Conservation (phyloP, 2,113 vertebrate species). For the Ailuropoda melanoleuca region DNA sequence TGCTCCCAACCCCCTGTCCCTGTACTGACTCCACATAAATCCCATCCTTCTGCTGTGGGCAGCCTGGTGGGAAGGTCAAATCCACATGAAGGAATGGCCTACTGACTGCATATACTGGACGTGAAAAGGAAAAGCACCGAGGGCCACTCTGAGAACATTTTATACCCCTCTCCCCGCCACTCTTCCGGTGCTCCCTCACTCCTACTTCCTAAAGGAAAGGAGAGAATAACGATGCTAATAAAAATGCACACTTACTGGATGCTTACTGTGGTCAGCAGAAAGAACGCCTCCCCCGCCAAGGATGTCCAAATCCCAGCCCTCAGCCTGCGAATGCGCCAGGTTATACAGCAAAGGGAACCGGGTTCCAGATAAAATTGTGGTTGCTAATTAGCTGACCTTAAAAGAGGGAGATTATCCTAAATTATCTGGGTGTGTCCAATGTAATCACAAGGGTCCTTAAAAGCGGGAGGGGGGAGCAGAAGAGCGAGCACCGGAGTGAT, state of each 20-base stretch:
- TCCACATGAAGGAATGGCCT: background rate
- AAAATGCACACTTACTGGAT: background rate
- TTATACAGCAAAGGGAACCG: background rate
- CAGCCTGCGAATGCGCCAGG: background rate
- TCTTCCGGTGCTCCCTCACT: background rate
- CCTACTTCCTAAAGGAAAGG: background rate
- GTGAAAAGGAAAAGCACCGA: background rate
- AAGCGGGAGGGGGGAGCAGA: background rate
- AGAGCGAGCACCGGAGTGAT: background rate
- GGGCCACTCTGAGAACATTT: background rate
- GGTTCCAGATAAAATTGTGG: background rate
- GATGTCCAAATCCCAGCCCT: background rate
- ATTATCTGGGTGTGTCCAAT: background rate
- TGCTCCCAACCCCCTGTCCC: background rate
- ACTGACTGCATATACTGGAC: fast-evolving
- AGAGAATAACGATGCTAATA: background rate
- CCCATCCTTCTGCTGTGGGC: background rate
- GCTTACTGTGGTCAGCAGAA: background rate
- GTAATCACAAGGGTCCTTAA: background rate
- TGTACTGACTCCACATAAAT: background rate
- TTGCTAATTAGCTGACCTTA: background rate
- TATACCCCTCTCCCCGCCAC: too few relatives aligned
- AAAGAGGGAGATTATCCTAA: background rate
- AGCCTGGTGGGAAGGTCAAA: background rate
- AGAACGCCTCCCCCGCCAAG: background rate